Evolutionary conservation across 2,797 vertebrate species (phyloP).

Genomic region (Pipistrellus pipistrellus): DNA sequence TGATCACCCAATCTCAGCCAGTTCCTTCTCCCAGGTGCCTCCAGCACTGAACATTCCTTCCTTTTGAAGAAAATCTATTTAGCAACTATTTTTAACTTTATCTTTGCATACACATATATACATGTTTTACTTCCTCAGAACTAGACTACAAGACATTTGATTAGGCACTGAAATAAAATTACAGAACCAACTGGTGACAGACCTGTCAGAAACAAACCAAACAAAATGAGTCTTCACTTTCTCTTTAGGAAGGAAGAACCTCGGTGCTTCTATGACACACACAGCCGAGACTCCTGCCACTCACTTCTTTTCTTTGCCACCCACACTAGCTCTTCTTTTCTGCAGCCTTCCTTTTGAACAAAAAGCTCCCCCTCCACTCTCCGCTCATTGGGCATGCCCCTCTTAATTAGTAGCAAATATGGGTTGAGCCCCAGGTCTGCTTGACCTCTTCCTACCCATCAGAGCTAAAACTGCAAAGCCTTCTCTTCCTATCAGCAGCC

Average conservation of each 20-base stretch:
- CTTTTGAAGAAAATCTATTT: background rate
- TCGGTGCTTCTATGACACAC: background rate
- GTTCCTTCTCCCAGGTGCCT: background rate
- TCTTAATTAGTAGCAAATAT: background rate
- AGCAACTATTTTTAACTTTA: conserved; percentile 20
- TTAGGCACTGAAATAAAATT: background rate
- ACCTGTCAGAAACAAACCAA: background rate
- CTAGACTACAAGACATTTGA: background rate
- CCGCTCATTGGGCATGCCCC: background rate
- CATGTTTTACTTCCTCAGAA: background rate
- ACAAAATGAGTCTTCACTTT: background rate
- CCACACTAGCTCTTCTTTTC: background rate
- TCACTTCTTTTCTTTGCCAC: background rate
- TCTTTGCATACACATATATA: background rate
- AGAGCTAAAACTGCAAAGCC: background rate
- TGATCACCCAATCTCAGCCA: background rate
- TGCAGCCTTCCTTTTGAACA: background rate
- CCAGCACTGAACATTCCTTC: background rate
- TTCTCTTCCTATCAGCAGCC: background rate
- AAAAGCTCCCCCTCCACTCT: background rate
- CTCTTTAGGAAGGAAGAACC: background rate
- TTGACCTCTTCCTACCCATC: background rate
- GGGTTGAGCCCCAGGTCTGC: background rate
- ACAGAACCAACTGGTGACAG: background rate
- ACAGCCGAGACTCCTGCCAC: too few species aligned